Evolutionary conservation across 2,113 vertebrate species (phyloP).

Genomic region (Xenopus borealis): DNA sequence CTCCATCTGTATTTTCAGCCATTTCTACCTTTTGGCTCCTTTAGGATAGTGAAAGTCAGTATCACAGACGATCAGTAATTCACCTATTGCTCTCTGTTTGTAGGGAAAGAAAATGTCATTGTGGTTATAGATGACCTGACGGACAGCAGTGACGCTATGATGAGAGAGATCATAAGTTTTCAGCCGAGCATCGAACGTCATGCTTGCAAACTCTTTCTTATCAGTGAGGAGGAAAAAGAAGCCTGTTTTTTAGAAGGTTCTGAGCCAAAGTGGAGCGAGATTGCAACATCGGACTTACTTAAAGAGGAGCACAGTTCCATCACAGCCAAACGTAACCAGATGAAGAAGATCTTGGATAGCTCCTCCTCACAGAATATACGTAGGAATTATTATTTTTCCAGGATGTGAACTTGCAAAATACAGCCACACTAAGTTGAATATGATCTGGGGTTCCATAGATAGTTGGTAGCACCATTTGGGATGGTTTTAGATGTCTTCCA

Average conservation of each 20-base stretch:
- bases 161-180: background rate
- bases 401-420: no score
- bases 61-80: background rate
- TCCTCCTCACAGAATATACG: no score
- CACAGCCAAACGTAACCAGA: background rate
- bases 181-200: background rate
- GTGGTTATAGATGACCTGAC: constrained; percentile 23
- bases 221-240: constrained; percentile 20
- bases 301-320: background rate
- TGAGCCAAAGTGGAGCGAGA: background rate
- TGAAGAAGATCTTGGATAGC: background rate
- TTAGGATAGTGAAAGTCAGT: no score
- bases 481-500: no score
- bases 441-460: no score
- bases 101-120: background rate
- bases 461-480: no score
- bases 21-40: no score
- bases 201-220: background rate
- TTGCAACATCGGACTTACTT: background rate
- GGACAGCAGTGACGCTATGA: constrained; percentile 8
- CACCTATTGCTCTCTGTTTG: background rate
- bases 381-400: no score
- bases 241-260: background rate
- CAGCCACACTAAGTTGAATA: no score
- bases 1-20: no score